Base-by-base conservation (phyloP, 2,888 invertebrate species). In the Nemotelus pantherinus region DNA sequence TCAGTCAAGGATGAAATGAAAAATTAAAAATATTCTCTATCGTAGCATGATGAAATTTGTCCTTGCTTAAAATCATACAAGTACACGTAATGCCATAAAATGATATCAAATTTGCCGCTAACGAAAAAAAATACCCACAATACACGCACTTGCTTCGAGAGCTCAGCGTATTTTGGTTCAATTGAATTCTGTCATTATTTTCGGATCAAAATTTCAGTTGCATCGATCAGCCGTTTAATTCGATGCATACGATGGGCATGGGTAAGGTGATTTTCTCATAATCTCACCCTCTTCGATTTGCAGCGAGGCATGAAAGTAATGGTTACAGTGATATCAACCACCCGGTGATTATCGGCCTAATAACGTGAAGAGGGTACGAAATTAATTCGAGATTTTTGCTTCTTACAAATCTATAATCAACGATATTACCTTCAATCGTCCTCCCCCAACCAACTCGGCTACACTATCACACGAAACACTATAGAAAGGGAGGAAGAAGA, bases 331-430 rank as follows among this genome's bases (percentile, higher is more conserved):
- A 63, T 57, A 10, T 10, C 48, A 48, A 74, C 74, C 47, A 72
- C 60, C 63, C 60, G 60, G 43, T 7, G 55, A 53, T 55, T 55
- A 67, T 10, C 48, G n/a, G 2, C 47, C 41, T 48, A 67, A 67
- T 67, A 7, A 39, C 6, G 47, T 43, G 53, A 55, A 43, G 50
- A 70, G 47, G 53, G 70, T 72, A 57, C 48, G 9, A 25, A 74
- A 74, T 74, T 74, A 63, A 74, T 74, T 63, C 63, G 74, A 48
- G 58, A 74, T 45, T 74, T 74, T 57, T 43, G 70, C 60, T 74
- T 74, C 63, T 60, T 63, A 60, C 60, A 25, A 25, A 25, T 25
- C 25, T 63, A 44, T 25, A 63, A 57, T 9, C 6, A 74, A 74
- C 41, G 57, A 70, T 70, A 45, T 9, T n/a, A 41, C 39, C 67